Evolutionary conservation across 2,888 invertebrate species (phyloP), one percentile per base, ranked within the genome.

Genomic region (Cephus nigrinus): DNA sequence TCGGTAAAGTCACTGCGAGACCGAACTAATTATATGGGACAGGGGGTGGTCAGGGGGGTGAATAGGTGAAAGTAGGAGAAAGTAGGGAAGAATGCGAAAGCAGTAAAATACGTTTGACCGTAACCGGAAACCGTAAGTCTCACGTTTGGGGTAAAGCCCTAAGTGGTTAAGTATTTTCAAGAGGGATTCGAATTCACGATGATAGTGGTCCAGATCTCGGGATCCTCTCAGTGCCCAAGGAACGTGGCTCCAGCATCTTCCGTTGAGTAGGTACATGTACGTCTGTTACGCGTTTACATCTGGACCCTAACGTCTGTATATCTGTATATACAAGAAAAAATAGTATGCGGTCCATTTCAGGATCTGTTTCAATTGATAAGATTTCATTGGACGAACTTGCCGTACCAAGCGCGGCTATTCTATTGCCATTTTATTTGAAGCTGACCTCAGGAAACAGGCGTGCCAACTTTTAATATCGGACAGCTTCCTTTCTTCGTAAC

Each of bases 1-100:
- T 75, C 78, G 76, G 76, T 71, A 36, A 71, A 75, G 77, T 81
- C 80, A 84, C 86, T 86, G 82, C 81, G 80, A 73, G 77, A 80
- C 78, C 81, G 79, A 79, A 78, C 77, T 86, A 86, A 88, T 88
- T 87, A 87, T 84, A 83, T 78, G 68, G 33, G 80, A 80, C 80
- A 80, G 81, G 78, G 80, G 71, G 77, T 83, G 86, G 87, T 87
- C 85, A 84, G 86, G 84, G 84, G 80, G 79, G 74, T 81, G 75
- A 81, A 84, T 86, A 79, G 84, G 31, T 31, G 31, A 31, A 31
- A 31, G 31, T 31, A 31, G 31, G 31, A 31, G 31, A 31, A 31
- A 31, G 31, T 31, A 31, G 31, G 31, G 31, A 31, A 31, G 31
- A 31, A 31, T 82, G 80, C 80, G 82, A 84, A 87, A 87, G 84